Evolutionary conservation across 2,888 invertebrate genomes (phyloP).

Genomic region (Penaeus monodon): DNA sequence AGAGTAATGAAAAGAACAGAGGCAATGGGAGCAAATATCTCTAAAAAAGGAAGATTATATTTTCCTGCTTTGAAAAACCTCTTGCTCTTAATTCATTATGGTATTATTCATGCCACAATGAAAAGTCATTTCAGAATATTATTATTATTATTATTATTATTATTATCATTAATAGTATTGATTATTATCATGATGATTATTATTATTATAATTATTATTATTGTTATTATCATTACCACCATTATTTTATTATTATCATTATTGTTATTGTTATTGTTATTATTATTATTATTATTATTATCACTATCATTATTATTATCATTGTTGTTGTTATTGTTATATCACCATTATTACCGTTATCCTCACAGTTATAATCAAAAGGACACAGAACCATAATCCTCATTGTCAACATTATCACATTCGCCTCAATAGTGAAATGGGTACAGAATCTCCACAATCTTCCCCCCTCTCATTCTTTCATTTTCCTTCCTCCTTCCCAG

Average conservation of each 20-base stretch:
- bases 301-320: not conserved
- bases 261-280: slow-evolving; percentile 11
- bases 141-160: not conserved
- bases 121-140: not conserved
- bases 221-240: not conserved
- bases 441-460: not conserved
- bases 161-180: not conserved
- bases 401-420: not conserved
- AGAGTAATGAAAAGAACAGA: too few relatives aligned
- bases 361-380: not conserved
- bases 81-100: too few relatives aligned
- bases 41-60: too few relatives aligned
- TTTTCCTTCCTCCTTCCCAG: slow-evolving; percentile 44
- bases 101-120: not conserved
- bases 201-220: not conserved
- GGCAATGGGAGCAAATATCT: too few relatives aligned
- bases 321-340: not conserved
- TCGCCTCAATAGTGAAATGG: too few relatives aligned
- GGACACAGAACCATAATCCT: not conserved
- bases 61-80: too few relatives aligned
- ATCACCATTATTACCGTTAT: not conserved
- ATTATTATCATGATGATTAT: not conserved
- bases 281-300: not conserved
- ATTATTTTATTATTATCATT: slow-evolving; percentile 17
- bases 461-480: not conserved